A percentile compares a stretch with the other conserved stretches of the same genome.
Evolutionary conservation across 1,140 invertebrate genomes (phyloP).

Genomic region (Limonius californicus): DNA sequence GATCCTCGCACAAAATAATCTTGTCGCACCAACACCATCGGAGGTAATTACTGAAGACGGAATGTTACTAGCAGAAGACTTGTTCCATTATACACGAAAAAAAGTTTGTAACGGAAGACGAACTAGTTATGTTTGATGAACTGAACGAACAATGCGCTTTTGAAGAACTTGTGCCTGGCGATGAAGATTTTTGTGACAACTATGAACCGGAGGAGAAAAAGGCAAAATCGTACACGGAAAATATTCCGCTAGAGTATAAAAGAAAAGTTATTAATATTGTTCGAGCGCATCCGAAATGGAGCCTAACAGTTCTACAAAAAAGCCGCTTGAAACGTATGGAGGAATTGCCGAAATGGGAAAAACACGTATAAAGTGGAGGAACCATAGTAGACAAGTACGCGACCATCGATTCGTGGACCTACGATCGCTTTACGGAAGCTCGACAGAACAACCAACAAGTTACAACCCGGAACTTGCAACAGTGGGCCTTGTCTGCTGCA

Average conservation of each 20-base stretch:
- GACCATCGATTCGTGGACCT: slow-evolving; percentile 25
- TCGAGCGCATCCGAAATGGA: slow-evolving; percentile 25
- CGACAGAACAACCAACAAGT: slow-evolving; percentile 24
- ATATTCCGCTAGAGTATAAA: slow-evolving; percentile 23
- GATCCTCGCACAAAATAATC: not conserved
- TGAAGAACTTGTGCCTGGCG: not conserved
- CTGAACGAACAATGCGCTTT: not conserved
- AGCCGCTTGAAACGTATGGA: slow-evolving; percentile 19
- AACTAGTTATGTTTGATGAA: slow-evolving; percentile 2
- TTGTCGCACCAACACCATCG: not conserved
- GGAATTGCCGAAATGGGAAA: slow-evolving; percentile 20
- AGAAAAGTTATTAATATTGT: slow-evolving; percentile 20
- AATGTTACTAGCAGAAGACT: too few species aligned
- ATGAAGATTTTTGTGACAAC: slow-evolving; percentile 19
- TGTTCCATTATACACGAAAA: too few species aligned
- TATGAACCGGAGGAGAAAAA: slow-evolving; percentile 22
- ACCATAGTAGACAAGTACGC: slow-evolving; percentile 24
- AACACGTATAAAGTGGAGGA: slow-evolving; percentile 24
- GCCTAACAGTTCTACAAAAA: slow-evolving; percentile 23
- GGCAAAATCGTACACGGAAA: slow-evolving; percentile 11
- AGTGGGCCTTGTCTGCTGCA: slow-evolving; percentile 26
- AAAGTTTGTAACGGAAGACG: not conserved
- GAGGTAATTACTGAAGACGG: too few species aligned
- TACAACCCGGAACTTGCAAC: slow-evolving; percentile 28
- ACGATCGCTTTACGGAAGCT: slow-evolving; percentile 27